Evolutionary conservation across 2,888 invertebrate species (phyloP), one percentile per base, ranked within the genome.

Genomic region (Selenia dentaria): DNA sequence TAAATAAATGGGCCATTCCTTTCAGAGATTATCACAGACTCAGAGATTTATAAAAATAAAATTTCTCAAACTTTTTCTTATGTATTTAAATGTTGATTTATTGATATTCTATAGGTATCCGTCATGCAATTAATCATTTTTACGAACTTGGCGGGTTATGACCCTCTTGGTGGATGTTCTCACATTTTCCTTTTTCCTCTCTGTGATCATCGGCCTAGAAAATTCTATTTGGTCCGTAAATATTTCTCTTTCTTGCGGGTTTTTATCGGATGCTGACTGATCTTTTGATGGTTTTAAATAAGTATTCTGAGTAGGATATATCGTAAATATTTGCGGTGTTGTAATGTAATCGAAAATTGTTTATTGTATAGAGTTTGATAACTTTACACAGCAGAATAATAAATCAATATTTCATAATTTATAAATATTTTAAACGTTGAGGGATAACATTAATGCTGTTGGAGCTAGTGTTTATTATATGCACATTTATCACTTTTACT

Each of bases 211-310:
- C 25, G 22, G 36, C 42, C 36, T 36, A 44, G 49, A 43, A 53
- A 49, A 53, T 46, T 46, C 39, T 46, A 40, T 53, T 49, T 49
- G 36, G 35, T 42, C 27, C 37, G 26, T 24, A 34, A 50, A 45
- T 40, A 45, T 46, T 49, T 53, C 26, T 36, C 42, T 40, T 37
- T 43, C 25, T 40, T 31, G 29, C 35, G 41, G 44, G 34, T 43
- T 39, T 44, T 39, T 33, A 33, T 45, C 29, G 34, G 29, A 49
- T 42, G 36, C 49, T 34, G 33, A 11, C 40, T 22, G 40, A 44
- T 44, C 24, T 40, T 37, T 39, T 44, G 39, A 41, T 22, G 44
- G 29, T 48, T 27, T 37, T 10, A 11, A 2, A 16, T 16, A 16
- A 20, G 10, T 33, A 32, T 10, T 28, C 9, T 36, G 13, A 20